These are phyloP conservation scores for Melopsittacus undulatus DNA, from an alignment of 2,797 vertebrate genomes.

Conservation along the genomic window DNA sequence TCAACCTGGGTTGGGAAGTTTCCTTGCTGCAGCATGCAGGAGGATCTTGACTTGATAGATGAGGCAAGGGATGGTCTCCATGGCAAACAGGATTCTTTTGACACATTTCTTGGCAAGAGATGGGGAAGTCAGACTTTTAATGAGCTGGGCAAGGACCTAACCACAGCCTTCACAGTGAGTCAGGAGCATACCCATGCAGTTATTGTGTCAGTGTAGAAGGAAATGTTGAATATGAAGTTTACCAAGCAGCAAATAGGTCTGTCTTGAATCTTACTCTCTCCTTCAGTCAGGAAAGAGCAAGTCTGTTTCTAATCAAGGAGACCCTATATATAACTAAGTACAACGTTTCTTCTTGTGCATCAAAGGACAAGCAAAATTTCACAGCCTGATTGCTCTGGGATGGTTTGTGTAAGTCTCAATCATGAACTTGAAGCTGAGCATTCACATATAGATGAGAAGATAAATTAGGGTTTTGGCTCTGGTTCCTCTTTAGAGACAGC, in stretches of 20 bases:
- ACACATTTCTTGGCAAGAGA: neutral
- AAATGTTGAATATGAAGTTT: neutral
- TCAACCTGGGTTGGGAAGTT: neutral
- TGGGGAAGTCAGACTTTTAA: neutral
- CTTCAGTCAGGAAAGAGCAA: neutral
- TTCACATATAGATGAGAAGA: neutral
- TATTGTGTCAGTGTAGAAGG: neutral
- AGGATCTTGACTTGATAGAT: neutral
- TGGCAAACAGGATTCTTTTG: neutral
- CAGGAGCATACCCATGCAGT: neutral
- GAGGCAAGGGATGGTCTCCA: neutral
- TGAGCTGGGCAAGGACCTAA: neutral
- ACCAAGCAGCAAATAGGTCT: neutral
- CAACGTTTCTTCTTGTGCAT: neutral
- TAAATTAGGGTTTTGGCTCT: conserved; percentile 8
- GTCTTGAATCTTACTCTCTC: neutral
- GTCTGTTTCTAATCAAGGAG: neutral
- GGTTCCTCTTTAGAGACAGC: neutral
- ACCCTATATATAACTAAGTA: neutral
- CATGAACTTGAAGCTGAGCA: neutral
- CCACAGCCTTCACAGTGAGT: neutral
- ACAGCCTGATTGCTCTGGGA: neutral
- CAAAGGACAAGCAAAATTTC: neutral
- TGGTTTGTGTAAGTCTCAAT: neutral
- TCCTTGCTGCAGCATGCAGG: neutral